Conservation (phyloP, 2,888 invertebrate genomes). For the Gortyna flavago region DNA sequence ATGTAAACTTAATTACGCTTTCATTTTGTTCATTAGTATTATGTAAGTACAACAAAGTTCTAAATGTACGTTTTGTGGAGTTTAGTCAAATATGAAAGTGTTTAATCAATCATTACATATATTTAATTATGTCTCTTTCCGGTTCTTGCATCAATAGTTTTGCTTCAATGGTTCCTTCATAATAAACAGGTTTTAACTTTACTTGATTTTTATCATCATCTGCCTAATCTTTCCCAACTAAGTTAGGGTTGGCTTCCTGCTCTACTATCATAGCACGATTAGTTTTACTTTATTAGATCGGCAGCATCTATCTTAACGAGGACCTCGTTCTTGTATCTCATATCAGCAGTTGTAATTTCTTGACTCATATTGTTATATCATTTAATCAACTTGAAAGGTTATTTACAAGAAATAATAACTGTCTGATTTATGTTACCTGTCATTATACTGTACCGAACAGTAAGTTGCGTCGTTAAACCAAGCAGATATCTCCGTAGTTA, state of each 20-base stretch:
- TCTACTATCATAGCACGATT: constrained; percentile 11
- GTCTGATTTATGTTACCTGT: constrained; percentile 32
- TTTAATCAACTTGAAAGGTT: constrained; percentile 5
- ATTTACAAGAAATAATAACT: constrained; percentile 19
- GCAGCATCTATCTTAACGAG: constrained; percentile 28
- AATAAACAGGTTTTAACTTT: background rate
- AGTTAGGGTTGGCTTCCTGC: background rate
- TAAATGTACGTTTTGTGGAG: background rate
- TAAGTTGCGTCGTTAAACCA: constrained; percentile 27
- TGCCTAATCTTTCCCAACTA: background rate
- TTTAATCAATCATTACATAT: background rate
- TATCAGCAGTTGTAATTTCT: constrained; percentile 28
- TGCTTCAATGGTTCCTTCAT: background rate
- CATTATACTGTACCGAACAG: constrained; percentile 4
- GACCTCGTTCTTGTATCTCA: constrained; percentile 7
- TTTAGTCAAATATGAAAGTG: background rate
- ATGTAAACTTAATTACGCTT: background rate
- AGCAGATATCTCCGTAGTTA: constrained; percentile 35
- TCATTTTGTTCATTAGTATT: background rate
- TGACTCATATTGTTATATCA: constrained; percentile 10
- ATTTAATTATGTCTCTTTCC: background rate
- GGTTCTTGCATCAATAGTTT: background rate
- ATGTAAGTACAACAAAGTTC: too few species aligned
- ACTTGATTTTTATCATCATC: constrained; percentile 5
- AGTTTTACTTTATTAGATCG: constrained; percentile 12